phyloP scores from a whole-genome alignment of 1,140 invertebrate species.

The Drosophila cardini region DNA sequence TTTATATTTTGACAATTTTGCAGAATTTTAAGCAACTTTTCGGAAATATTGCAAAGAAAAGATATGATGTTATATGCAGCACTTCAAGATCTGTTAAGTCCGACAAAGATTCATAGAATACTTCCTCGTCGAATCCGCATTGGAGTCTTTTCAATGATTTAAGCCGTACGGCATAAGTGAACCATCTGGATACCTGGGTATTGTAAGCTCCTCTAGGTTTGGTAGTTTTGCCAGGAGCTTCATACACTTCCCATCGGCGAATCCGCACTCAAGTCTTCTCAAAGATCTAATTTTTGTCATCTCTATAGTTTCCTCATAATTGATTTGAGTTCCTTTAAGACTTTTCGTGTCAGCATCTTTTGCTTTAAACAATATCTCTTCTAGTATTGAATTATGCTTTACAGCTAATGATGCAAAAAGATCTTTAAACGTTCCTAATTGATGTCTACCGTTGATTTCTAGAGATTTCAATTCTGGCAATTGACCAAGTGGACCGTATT shows the following conservation, averaged over 20 bases:
- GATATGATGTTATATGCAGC: constrained; percentile 5
- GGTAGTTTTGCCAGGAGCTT: neutral
- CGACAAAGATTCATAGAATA: neutral
- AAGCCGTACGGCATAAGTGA: neutral
- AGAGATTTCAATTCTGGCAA: neutral
- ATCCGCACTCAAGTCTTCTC: neutral
- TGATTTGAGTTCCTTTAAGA: neutral
- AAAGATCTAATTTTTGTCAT: constrained; percentile 4
- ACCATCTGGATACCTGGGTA: neutral
- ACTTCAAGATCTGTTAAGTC: constrained; percentile 3
- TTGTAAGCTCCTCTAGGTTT: neutral
- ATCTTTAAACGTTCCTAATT: constrained; percentile 1
- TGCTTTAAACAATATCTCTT: neutral
- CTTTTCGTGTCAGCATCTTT: too few species aligned
- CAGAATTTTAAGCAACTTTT: neutral
- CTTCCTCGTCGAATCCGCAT: neutral
- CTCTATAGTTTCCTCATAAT: neutral
- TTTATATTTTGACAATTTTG: neutral
- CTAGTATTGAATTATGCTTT: neutral
- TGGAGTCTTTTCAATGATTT: constrained; percentile 7
- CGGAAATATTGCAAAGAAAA: neutral
- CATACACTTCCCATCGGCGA: neutral
- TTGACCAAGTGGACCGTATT: constrained; percentile 9
- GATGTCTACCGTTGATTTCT: constrained; percentile 12
- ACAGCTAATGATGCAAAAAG: constrained; percentile 2